Evolutionary conservation across 2,113 vertebrate species (phyloP).

Genomic region (Malurus cyaneus): DNA sequence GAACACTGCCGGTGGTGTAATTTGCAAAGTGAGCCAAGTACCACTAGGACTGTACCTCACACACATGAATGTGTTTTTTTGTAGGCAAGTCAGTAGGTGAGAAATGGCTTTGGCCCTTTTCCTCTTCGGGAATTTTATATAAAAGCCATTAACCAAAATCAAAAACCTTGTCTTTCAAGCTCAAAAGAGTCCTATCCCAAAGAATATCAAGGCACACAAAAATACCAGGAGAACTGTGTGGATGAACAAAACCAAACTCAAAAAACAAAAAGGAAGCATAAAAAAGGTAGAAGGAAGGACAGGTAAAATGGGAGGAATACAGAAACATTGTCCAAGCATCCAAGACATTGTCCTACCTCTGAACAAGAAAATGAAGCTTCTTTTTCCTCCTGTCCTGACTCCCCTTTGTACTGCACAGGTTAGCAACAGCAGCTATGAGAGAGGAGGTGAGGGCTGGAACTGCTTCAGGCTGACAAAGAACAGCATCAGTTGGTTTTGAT

Average conservation of each 20-base stretch:
- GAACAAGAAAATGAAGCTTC: not conserved
- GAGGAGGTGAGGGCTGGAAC: not conserved
- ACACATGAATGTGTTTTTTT: not conserved
- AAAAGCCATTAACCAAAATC: not conserved
- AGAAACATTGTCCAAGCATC: not conserved
- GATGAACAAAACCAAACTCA: not conserved
- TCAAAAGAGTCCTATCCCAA: not conserved
- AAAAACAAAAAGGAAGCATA: not conserved
- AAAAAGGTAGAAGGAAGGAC: not conserved
- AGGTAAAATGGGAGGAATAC: not conserved
- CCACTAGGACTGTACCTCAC: not conserved
- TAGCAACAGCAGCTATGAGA: not conserved
- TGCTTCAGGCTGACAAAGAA: not conserved
- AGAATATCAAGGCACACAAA: not conserved
- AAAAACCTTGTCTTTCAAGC: not conserved
- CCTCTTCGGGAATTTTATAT: not conserved
- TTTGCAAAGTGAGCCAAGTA: not conserved
- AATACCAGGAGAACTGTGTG: not conserved
- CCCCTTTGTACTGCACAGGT: not conserved
- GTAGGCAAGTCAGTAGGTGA: not conserved
- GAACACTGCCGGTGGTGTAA: not conserved
- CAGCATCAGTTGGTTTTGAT: not conserved
- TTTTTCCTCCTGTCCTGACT: not conserved
- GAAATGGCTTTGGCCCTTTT: not conserved
- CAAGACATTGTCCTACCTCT: not conserved